Evolutionary conservation across 2,113 vertebrate genomes (phyloP).

Genomic region (Aldabrachelys gigantea): DNA sequence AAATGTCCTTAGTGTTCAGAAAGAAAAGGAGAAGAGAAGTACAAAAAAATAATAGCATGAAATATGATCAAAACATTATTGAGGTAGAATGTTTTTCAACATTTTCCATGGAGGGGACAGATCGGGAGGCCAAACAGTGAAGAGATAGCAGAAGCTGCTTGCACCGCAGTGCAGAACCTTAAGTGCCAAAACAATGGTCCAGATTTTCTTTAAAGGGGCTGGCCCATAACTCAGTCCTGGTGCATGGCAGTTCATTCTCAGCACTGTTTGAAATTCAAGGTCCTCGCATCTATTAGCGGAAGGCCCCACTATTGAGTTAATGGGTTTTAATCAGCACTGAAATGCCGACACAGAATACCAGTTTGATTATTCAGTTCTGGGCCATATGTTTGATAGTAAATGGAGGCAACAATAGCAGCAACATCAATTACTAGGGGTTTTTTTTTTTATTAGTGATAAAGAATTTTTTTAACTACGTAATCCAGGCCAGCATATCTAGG

Average conservation of each 20-base stretch:
- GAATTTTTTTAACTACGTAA: not conserved
- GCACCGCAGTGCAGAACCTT: slow-evolving; percentile 7
- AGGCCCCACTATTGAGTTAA: slow-evolving; percentile 9
- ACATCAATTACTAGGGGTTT: not conserved
- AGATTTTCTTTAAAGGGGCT: slow-evolving; percentile 36
- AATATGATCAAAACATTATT: not conserved
- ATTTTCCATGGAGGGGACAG: not conserved
- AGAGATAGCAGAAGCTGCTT: not conserved
- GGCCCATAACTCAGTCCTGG: slow-evolving; percentile 30
- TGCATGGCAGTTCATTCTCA: slow-evolving; percentile 44
- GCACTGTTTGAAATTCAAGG: slow-evolving; percentile 45
- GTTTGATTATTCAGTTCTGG: slow-evolving; percentile 52
- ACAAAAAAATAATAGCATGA: not conserved
- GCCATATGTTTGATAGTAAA: slow-evolving; percentile 7
- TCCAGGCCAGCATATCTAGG: not conserved
- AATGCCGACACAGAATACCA: slow-evolving; percentile 38
- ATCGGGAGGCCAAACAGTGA: not conserved
- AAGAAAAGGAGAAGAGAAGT: fast-evolving
- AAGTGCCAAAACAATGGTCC: slow-evolving; percentile 13
- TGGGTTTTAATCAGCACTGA: not conserved
- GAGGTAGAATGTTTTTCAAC: not conserved
- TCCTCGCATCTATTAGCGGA: not conserved
- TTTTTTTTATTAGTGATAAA: not conserved
- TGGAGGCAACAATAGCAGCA: slow-evolving; percentile 31
- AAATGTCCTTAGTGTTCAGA: not conserved